These are phyloP conservation scores for Phrixothrix hirtus DNA, from an alignment of 2,888 invertebrate genomes.

Conservation along the genomic window DNA sequence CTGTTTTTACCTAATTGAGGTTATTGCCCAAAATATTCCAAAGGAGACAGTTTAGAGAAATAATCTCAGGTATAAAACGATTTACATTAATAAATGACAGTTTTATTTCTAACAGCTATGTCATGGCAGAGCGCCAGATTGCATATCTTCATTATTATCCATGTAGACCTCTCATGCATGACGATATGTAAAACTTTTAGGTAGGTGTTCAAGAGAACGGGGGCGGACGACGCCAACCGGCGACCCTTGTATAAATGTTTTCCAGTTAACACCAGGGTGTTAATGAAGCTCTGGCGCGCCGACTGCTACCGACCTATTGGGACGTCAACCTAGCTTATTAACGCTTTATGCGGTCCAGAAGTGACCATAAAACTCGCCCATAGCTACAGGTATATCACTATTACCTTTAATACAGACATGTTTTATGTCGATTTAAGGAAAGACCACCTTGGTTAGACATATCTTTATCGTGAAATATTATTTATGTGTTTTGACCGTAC, in stretches of 20 bases:
- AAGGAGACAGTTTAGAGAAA: too few relatives aligned
- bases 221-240: slow-evolving; percentile 14
- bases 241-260: slow-evolving; percentile 20
- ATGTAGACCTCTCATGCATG: background rate
- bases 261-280: slow-evolving; percentile 35
- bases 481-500: background rate
- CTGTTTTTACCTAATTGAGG: too few relatives aligned
- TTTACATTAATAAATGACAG: too few relatives aligned
- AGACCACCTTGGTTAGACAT: slow-evolving; percentile 2
- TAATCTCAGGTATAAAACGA: too few relatives aligned
- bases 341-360: slow-evolving; percentile 23
- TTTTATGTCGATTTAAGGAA: slow-evolving; percentile 8
- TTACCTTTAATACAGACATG: slow-evolving; percentile 5
- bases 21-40: too few relatives aligned
- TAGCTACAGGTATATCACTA: slow-evolving; percentile 8
- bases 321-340: slow-evolving; percentile 35
- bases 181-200: background rate
- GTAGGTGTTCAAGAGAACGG: background rate
- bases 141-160: too few relatives aligned
- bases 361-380: slow-evolving; percentile 15
- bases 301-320: slow-evolving; percentile 40
- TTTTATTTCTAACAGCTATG: too few relatives aligned
- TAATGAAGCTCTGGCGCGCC: slow-evolving; percentile 39
- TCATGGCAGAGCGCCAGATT: too few relatives aligned
- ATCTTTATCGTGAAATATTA: background rate